Evolutionary conservation across 1,140 invertebrate genomes (phyloP).

Genomic region (Drosophila cardini): DNA sequence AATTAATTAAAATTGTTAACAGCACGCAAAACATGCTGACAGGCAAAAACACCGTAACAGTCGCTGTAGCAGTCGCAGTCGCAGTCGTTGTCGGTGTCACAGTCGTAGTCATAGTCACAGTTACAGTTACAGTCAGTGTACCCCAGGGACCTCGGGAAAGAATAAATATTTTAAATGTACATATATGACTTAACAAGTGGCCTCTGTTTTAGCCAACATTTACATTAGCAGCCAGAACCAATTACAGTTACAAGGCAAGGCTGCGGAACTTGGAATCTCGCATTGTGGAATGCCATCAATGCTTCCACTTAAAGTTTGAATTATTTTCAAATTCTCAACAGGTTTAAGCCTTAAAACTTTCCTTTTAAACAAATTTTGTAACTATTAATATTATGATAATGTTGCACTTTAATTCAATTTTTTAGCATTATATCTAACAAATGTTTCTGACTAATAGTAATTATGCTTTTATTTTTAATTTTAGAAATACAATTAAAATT

Average conservation of each 20-base stretch:
- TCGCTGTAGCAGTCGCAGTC: not conserved
- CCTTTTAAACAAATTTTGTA: too few relatives aligned
- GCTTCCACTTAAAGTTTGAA: not conserved
- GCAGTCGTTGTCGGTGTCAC: slow-evolving; percentile 14
- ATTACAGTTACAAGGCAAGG: not conserved
- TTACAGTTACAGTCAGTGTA: not conserved
- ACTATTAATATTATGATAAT: too few relatives aligned
- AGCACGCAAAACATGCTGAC: slow-evolving; percentile 37
- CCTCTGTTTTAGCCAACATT: slow-evolving; percentile 10
- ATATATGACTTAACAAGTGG: slow-evolving; percentile 20
- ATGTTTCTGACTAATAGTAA: too few relatives aligned
- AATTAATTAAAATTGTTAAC: slow-evolving; percentile 48
- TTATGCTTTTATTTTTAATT: too few relatives aligned
- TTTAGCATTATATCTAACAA: too few relatives aligned
- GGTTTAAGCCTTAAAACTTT: too few relatives aligned
- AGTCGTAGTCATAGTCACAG: too few relatives aligned
- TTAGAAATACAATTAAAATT: too few relatives aligned
- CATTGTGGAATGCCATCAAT: not conserved
- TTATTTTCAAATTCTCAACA: too few relatives aligned
- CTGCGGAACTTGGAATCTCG: not conserved
- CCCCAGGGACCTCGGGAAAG: slow-evolving; percentile 2
- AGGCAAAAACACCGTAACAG: not conserved
- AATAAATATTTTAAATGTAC: slow-evolving; percentile 18
- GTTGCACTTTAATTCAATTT: too few relatives aligned
- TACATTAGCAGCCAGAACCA: slow-evolving; percentile 2